Conservation (phyloP, 2,888 invertebrate species). For the Thalpophila matura region DNA sequence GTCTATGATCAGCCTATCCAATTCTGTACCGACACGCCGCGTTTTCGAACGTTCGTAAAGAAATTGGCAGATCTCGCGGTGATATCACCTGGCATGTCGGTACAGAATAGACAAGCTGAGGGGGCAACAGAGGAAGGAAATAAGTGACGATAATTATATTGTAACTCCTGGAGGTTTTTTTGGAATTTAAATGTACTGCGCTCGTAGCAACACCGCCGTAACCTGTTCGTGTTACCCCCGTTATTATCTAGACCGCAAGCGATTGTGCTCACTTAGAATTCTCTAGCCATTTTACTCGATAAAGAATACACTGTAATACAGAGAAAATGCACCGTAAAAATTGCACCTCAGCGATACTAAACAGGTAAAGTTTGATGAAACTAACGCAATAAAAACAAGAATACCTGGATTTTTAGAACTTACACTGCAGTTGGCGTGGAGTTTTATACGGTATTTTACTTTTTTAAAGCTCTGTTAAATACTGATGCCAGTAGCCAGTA, state of each 20-base stretch:
- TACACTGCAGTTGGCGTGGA: conserved; percentile 4
- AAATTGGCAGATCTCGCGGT: too few species aligned
- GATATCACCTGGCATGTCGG: too few species aligned
- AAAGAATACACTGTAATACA: conserved; percentile 33
- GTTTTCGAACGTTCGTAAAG: too few species aligned
- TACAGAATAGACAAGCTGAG: too few species aligned
- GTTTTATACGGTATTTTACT: neutral
- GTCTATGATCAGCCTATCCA: too few species aligned
- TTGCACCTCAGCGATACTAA: conserved; percentile 18
- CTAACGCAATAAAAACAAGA: conserved; percentile 28
- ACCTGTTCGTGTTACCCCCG: conserved; percentile 47
- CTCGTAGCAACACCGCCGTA: conserved; percentile 6
- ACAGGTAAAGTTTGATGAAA: conserved; percentile 43
- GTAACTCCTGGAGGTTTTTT: too few species aligned
- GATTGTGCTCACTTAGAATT: conserved; percentile 47
- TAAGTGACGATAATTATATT: too few species aligned
- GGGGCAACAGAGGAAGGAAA: too few species aligned
- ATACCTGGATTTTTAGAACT: neutral
- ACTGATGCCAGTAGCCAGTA: too few species aligned
- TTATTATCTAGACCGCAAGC: conserved; percentile 58
- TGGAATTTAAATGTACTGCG: neutral
- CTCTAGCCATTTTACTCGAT: conserved; percentile 51
- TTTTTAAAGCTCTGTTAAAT: neutral
- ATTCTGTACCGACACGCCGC: too few species aligned
- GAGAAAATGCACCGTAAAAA: conserved; percentile 34